Conservation (phyloP, 1,140 invertebrate genomes). For the Sesamia nonagrioides region DNA sequence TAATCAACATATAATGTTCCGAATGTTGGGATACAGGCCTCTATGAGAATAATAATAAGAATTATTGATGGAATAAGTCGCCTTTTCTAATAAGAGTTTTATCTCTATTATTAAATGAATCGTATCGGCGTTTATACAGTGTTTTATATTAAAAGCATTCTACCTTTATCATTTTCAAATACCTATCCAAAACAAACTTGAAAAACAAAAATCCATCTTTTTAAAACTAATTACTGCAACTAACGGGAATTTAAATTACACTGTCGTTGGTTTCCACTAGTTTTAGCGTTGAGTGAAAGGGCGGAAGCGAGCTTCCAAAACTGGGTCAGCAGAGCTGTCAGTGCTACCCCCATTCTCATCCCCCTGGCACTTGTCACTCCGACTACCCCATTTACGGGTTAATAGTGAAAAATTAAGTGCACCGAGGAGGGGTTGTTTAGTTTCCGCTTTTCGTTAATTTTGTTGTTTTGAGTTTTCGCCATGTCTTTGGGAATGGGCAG, state of each 20-base stretch:
- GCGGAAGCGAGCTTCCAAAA: conserved; percentile 59
- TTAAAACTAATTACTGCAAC: conserved; percentile 40
- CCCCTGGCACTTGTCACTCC: conserved; percentile 40
- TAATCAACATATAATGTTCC: no score
- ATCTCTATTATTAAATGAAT: neutral
- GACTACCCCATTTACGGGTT: conserved; percentile 40
- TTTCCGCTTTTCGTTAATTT: conserved; percentile 31
- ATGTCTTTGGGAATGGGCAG: neutral
- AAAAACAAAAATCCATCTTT: conserved; percentile 39
- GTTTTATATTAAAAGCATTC: neutral
- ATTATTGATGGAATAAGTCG: no score
- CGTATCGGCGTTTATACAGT: no score
- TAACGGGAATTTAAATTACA: conserved; percentile 48
- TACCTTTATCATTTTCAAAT: neutral
- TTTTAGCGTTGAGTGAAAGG: conserved; percentile 64
- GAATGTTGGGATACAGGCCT: no score
- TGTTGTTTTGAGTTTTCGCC: conserved; percentile 5
- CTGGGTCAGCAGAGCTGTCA: conserved; percentile 58
- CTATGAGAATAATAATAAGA: no score
- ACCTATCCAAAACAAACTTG: conserved; percentile 25
- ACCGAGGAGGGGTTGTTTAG: conserved; percentile 26
- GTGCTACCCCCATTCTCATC: conserved; percentile 34
- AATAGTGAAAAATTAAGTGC: conserved; percentile 49
- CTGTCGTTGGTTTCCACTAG: conserved; percentile 52
- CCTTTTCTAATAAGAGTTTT: no score